Conservation (phyloP, 2,888 invertebrate genomes). For the Drosophila neotestacea region DNA sequence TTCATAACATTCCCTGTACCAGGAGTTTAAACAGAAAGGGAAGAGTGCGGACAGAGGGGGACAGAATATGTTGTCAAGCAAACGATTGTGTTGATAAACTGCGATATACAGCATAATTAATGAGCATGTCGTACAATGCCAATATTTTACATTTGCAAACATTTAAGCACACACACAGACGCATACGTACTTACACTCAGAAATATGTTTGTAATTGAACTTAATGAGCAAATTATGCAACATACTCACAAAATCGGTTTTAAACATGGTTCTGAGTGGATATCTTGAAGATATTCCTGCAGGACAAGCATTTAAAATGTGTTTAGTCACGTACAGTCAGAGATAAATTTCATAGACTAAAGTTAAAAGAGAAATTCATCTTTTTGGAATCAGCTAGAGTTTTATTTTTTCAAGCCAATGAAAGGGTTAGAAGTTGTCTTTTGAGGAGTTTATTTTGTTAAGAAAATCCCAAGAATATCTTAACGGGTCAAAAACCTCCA, state of each 20-base stretch:
- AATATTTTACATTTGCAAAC: constrained; percentile 72
- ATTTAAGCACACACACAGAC: constrained; percentile 30
- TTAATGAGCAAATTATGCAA: constrained; percentile 74
- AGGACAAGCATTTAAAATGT: not conserved
- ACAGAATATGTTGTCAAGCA: constrained; percentile 62
- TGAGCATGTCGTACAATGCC: constrained; percentile 80
- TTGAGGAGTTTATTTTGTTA: too few relatives aligned
- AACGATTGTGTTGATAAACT: constrained; percentile 80
- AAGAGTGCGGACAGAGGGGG: not conserved
- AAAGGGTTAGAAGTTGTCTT: too few relatives aligned
- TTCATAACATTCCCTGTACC: constrained; percentile 5
- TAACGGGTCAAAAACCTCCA: not conserved
- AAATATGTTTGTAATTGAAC: constrained; percentile 67
- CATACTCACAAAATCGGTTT: constrained; percentile 33
- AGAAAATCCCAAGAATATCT: too few relatives aligned
- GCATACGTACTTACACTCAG: constrained; percentile 2
- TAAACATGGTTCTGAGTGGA: constrained; percentile 13
- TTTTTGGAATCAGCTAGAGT: not conserved
- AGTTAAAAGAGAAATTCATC: not conserved
- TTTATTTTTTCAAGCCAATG: not conserved
- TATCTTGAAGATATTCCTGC: not conserved
- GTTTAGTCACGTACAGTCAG: not conserved
- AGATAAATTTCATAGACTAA: not conserved
- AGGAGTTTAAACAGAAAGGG: not conserved
- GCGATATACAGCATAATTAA: constrained; percentile 79